Conservation (phyloP, 2,113 vertebrate genomes). For the Psittacula cyanocephala region DNA sequence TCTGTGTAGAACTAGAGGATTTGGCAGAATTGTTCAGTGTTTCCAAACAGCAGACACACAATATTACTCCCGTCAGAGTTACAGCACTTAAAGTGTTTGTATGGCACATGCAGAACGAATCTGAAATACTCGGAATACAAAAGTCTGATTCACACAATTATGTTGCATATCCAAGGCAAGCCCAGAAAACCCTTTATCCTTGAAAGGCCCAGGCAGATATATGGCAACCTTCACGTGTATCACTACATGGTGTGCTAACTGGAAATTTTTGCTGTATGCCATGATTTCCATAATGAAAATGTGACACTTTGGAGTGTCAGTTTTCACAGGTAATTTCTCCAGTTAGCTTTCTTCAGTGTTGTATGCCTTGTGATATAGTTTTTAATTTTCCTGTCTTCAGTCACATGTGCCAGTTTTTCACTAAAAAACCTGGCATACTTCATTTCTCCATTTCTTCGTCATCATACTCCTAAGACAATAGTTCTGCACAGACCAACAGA, state of each 20-base stretch:
- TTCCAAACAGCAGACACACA: neutral
- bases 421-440: neutral
- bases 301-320: neutral
- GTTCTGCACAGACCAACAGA: neutral
- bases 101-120: neutral
- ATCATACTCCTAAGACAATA: neutral
- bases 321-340: neutral
- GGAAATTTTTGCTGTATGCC: neutral
- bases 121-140: neutral
- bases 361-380: neutral
- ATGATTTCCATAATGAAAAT: neutral
- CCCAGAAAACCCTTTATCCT: neutral
- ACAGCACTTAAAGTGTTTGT: neutral
- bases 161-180: neutral
- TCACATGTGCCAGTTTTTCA: rapidly evolving
- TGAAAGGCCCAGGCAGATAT: neutral
- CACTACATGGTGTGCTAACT: neutral
- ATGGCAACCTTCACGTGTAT: neutral
- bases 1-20: neutral
- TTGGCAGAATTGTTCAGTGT: neutral
- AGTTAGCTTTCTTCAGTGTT: neutral
- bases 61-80: neutral
- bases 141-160: neutral
- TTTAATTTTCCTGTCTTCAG: neutral
- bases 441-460: neutral